A percentile compares a stretch with the other conserved stretches of the same genome.
These are phyloP conservation scores for Gadus macrocephalus DNA, from an alignment of 2,113 vertebrate species.

Conservation along the genomic window DNA sequence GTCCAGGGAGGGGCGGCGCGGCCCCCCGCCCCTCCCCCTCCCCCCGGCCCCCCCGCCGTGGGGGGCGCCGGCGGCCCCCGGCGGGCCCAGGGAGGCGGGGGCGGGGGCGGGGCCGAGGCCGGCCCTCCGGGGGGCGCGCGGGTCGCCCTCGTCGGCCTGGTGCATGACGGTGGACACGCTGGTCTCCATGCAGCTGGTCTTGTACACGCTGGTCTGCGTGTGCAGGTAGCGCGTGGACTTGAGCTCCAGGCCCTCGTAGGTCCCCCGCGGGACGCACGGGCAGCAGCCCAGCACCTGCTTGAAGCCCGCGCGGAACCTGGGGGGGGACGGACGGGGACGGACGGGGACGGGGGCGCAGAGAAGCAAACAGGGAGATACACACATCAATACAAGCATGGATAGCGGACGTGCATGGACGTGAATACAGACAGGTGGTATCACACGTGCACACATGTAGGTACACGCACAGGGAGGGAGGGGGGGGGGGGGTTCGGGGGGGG, in stretches of 20 bases:
- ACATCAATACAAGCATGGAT: background rate
- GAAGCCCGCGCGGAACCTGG: conserved; percentile 93
- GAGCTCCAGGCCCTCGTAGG: conserved; percentile 90
- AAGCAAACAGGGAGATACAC: background rate
- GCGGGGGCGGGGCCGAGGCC: conserved; percentile 4
- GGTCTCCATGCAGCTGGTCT: conserved; percentile 88
- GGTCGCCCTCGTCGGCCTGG: conserved; percentile 43
- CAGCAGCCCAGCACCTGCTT: conserved; percentile 90
- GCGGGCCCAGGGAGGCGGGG: background rate
- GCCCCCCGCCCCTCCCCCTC: conserved; percentile 5
- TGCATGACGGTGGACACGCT: conserved; percentile 77
- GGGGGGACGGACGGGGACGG: too few species aligned
- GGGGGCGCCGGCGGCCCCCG: background rate
- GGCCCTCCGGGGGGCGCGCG: conserved; percentile 66
- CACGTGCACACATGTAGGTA: too few species aligned
- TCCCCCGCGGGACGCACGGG: conserved; percentile 73
- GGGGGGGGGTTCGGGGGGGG: too few species aligned
- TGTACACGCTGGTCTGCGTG: conserved; percentile 90
- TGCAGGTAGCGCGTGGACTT: conserved; percentile 87
- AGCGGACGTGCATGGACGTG: background rate
- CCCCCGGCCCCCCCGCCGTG: background rate
- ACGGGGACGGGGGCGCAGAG: background rate
- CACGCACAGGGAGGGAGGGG: too few species aligned
- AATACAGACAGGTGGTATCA: too few species aligned
- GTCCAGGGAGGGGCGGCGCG: conserved; percentile 76